Evolutionary conservation across 2,797 vertebrate genomes (phyloP).

Genomic region (Cephalopachus bancanus): DNA sequence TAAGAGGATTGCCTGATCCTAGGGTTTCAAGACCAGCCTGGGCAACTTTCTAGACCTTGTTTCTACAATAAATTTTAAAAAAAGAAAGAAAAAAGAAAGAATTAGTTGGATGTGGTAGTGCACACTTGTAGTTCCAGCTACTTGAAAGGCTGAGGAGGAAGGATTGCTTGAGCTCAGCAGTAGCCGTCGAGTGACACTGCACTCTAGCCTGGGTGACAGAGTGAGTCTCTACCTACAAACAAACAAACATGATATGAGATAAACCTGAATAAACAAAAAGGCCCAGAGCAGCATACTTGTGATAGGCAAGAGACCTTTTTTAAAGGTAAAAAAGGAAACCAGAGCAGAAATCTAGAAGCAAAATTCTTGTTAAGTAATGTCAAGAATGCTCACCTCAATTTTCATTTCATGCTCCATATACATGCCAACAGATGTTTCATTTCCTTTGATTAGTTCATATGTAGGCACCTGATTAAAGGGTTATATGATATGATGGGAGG

Average conservation of each 20-base stretch:
- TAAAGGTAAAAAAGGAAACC: neutral
- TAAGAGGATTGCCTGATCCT: no score
- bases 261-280: slow-evolving; percentile 16
- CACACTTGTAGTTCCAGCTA: no score
- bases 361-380: slow-evolving; percentile 39
- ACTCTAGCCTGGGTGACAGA: no score
- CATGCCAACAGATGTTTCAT: neutral
- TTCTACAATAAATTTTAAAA: no score
- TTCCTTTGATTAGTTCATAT: neutral
- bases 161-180: no score
- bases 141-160: no score
- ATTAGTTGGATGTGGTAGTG: no score
- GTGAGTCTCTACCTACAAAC: no score
- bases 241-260: neutral
- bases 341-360: slow-evolving; percentile 18
- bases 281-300: neutral
- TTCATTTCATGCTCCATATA: neutral
- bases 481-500: neutral
- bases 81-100: no score
- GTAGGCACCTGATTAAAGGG: neutral
- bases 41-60: no score
- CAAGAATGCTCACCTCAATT: neutral
- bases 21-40: no score
- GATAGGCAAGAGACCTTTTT: neutral
- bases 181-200: no score